Base-by-base conservation (phyloP, 2,888 invertebrate species). In the Labia minor region DNA sequence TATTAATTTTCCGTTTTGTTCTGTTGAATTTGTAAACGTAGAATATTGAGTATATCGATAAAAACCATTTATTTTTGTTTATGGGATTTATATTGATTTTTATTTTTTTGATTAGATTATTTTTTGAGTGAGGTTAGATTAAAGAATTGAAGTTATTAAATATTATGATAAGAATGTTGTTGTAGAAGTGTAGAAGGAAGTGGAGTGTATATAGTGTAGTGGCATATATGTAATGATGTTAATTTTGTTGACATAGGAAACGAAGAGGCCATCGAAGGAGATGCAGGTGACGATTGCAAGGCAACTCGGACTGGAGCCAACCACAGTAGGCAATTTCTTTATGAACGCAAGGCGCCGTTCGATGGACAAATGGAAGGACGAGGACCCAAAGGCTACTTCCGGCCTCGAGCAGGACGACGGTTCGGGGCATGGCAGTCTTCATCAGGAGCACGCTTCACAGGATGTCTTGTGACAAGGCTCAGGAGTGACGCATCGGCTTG, bases 201-300 rank as follows among this genome's bases (percentile, higher is more conserved):
- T n/a, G n/a, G n/a, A n/a, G n/a, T n/a, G n/a, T n/a, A n/a, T n/a
- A n/a, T n/a, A n/a, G n/a, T n/a, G n/a, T n/a, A n/a, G n/a, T n/a
- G n/a, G n/a, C n/a, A n/a, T n/a, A n/a, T n/a, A n/a, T n/a, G n/a
- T n/a, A n/a, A n/a, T n/a, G n/a, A n/a, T n/a, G n/a, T 20, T 61
- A 49, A 66, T 64, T 64, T 68, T 67, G 37, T 68, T 70, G 19
- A 81, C 81, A 14, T 81, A 94, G 93, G 98, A 98, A 85, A 98
- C 98, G 70, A 98, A 98, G 80, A 85, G 98, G 80, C 98, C 98
- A 73, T 96, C 95, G 72, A 98, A 98, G 82, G 98, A 98, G 82
- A 98, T 98, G 97, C 98, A 98, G 83, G 95, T 97, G 75, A 97
- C 97, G 74, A 98, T 98, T 81, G 97, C 97, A 21, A 85, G 97